Percentiles rank a stretch among this genome's conserved stretches.
Evolutionary conservation across 1,140 invertebrate genomes (phyloP).

Genomic region (Pogonus chalceus): DNA sequence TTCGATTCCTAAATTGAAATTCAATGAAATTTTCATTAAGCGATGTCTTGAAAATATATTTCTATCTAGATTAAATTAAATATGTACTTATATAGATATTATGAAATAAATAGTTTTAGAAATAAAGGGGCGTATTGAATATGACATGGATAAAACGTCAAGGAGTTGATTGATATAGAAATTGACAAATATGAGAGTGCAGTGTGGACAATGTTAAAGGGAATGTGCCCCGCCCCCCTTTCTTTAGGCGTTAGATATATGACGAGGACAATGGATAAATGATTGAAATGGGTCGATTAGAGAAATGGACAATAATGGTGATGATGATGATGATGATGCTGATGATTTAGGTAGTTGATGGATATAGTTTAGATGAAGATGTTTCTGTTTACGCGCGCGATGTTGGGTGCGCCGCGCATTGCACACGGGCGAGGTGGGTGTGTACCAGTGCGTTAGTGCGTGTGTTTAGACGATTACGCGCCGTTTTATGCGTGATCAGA

Average conservation of each 20-base stretch:
- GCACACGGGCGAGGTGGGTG: slow-evolving; percentile 8
- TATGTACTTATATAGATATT: too few relatives aligned
- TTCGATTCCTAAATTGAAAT: too few relatives aligned
- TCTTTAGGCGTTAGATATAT: background rate
- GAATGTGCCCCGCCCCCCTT: background rate
- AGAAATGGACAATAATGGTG: background rate
- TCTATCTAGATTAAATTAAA: too few relatives aligned
- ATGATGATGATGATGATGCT: background rate
- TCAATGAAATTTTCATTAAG: too few relatives aligned
- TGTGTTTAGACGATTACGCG: background rate
- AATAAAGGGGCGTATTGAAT: too few relatives aligned
- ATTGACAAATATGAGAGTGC: background rate
- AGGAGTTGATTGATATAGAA: background rate
- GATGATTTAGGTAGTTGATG: background rate
- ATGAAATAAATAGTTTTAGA: too few relatives aligned
- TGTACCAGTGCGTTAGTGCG: background rate
- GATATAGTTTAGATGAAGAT: slow-evolving; percentile 22
- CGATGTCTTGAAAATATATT: too few relatives aligned
- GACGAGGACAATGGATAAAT: background rate
- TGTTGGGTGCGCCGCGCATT: slow-evolving; percentile 18
- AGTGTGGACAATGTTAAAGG: background rate
- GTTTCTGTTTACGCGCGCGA: slow-evolving; percentile 33
- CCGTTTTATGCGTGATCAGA: background rate
- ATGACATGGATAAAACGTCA: too few relatives aligned
- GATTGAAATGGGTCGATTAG: background rate